Percentiles rank a stretch among this genome's conserved stretches.
These are phyloP conservation scores for Drosophila ogumai DNA, from an alignment of 1,140 invertebrate genomes.

Conservation along the genomic window DNA sequence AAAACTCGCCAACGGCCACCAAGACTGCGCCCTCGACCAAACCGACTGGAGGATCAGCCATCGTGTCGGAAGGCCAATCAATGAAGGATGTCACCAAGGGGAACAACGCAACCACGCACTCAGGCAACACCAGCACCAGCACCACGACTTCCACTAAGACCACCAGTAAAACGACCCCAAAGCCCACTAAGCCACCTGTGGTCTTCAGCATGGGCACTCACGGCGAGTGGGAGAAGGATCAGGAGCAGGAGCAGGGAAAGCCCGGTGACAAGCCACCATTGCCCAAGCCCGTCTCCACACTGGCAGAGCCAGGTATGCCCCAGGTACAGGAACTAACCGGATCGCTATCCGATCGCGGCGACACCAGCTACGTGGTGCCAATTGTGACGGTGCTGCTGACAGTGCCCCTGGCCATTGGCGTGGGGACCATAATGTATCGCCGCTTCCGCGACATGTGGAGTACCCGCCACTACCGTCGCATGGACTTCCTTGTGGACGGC, in stretches of 20 bases:
- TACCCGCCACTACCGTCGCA: conserved; percentile 87
- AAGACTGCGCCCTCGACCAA: not conserved
- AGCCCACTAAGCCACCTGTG: conserved; percentile 66
- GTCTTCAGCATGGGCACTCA: conserved; percentile 52
- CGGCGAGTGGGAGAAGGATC: conserved; percentile 23
- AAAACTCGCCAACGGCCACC: not conserved
- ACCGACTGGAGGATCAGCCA: conserved; percentile 16
- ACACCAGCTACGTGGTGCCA: conserved; percentile 86
- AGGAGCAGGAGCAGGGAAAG: conserved; percentile 12
- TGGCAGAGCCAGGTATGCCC: conserved; percentile 34
- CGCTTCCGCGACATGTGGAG: conserved; percentile 88
- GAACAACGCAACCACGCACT: not conserved
- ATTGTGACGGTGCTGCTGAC: conserved; percentile 86
- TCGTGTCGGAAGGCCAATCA: conserved; percentile 26
- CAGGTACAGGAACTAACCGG: conserved; percentile 61
- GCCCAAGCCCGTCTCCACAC: conserved; percentile 3
- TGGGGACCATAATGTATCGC: conserved; percentile 86
- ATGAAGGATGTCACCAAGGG: conserved; percentile 14
- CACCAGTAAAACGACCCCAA: conserved; percentile 53
- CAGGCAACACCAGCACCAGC: conserved; percentile 8
- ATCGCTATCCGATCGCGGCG: conserved; percentile 60
- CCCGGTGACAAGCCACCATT: not conserved
- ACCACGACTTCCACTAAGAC: conserved; percentile 37
- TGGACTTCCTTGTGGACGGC: conserved; percentile 89
- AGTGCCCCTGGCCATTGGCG: conserved; percentile 85